A percentile compares a stretch with the other conserved stretches of the same genome.
These are phyloP conservation scores for Phoxinus dragarum DNA, from an alignment of 2,797 vertebrate species.

Conservation along the genomic window DNA sequence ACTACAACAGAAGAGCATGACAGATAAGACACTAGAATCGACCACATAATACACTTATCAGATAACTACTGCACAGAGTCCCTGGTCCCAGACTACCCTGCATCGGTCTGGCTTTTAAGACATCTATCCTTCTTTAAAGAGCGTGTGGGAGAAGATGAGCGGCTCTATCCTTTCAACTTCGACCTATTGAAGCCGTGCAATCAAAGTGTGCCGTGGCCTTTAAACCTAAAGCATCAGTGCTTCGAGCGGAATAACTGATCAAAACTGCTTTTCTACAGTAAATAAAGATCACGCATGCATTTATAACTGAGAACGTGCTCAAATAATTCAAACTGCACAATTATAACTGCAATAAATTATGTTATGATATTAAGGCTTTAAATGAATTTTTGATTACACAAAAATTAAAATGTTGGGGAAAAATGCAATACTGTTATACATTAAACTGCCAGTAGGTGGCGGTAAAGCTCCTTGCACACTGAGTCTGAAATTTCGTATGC, in stretches of 20 bases:
- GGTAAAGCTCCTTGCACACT: no score
- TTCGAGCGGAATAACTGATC: slow-evolving; percentile 56
- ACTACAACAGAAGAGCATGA: slow-evolving; percentile 66
- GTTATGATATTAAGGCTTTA: no score
- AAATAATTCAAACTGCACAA: no score
- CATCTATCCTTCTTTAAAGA: slow-evolving; percentile 45
- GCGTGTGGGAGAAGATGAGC: slow-evolving; percentile 46
- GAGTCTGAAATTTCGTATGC: no score
- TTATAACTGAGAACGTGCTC: neutral
- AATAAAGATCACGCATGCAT: neutral
- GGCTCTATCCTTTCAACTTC: slow-evolving; percentile 60
- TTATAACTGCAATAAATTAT: no score
- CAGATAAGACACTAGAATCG: neutral
- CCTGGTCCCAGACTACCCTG: neutral
- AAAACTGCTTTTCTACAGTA: neutral
- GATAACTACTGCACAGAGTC: neutral
- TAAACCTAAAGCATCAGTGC: slow-evolving; percentile 58
- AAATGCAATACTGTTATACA: no score
- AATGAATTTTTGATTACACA: no score
- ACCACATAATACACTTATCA: neutral
- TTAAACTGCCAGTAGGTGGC: no score
- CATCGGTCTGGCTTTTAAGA: slow-evolving; percentile 24
- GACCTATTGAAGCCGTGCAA: slow-evolving; percentile 62
- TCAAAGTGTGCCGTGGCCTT: slow-evolving; percentile 64
- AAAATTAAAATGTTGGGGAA: no score